A percentile compares a stretch with the other conserved stretches of the same genome.
Evolutionary conservation across 1,140 invertebrate genomes (phyloP).

Genomic region (Saxidomus purpurata): DNA sequence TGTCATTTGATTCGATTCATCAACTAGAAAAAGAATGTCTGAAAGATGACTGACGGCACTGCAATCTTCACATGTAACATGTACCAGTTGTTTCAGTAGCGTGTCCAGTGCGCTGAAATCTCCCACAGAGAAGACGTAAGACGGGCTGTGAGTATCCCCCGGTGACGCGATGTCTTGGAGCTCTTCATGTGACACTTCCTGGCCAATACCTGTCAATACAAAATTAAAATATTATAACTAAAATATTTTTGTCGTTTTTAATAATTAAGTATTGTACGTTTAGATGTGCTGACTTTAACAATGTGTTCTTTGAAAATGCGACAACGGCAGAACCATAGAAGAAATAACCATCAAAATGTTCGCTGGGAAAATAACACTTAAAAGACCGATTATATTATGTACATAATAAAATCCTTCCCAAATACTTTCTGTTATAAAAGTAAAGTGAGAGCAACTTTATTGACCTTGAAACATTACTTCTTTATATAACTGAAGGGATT

Average conservation of each 20-base stretch:
- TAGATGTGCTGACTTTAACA: too few relatives aligned
- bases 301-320: too few relatives aligned
- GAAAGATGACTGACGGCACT: background rate
- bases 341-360: too few relatives aligned
- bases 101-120: background rate
- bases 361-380: too few relatives aligned
- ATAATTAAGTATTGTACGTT: background rate
- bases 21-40: background rate
- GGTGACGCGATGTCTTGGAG: background rate
- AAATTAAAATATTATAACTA: background rate
- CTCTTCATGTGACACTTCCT: background rate
- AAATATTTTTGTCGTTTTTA: background rate
- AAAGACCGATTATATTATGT: too few relatives aligned
- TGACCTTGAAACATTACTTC: too few relatives aligned
- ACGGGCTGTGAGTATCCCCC: background rate
- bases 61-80: background rate
- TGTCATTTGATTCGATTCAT: background rate
- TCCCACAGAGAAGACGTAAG: slow-evolving; percentile 1
- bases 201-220: background rate
- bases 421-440: too few relatives aligned
- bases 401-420: too few relatives aligned
- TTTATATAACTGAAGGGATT: too few relatives aligned
- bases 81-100: background rate
- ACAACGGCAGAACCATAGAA: too few relatives aligned
- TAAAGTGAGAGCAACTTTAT: too few relatives aligned